Base-by-base conservation (phyloP, 2,888 invertebrate genomes). In the Epinotia ramella region DNA sequence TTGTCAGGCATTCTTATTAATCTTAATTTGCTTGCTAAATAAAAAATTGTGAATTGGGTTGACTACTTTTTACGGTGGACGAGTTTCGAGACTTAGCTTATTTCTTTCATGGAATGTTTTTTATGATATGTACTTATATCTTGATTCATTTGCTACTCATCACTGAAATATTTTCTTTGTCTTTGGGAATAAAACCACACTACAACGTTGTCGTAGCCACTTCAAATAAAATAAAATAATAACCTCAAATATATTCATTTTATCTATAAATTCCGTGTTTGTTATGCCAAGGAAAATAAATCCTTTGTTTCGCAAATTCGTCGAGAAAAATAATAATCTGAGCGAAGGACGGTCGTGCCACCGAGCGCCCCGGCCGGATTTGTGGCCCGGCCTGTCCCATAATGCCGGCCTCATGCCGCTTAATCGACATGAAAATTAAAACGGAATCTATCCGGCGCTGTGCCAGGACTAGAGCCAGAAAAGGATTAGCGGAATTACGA, bases 361-460 rank as follows among this genome's bases (percentile, higher is more conserved):
- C 73, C 76, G 77, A 78, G 81, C 77, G 81, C 77, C 74, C 78
- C 77, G 77, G 77, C 79, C 81, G 89, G 89, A 88, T 89, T 90
- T 89, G 80, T 80, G 80, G 79, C 80, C 82, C 80, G 76, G 78
- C 81, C 82, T 80, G 80, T 80, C 76, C 72, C 82, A 83, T 86
- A 85, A 86, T 85, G 81, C 84, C 67, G 80, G 82, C 20, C 60
- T 56, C 71, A 69, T 60, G 62, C 71, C 76, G 76, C 76, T 76
- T 72, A 71, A 76, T 76, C 76, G 76, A 76, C 76, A 76, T 76
- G 76, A 76, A 76, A 76, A 76, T 76, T 76, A 76, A 76, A 76
- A 76, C 67, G 76, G 72, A 76, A 76, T 76, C 76, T 72, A 76
- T 76, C 75, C 62, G 62, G 71, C 66, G 16, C 33, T 44, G 65